Evolutionary conservation across 2,888 invertebrate genomes (phyloP).

Genomic region (Hydropsyche betteni): DNA sequence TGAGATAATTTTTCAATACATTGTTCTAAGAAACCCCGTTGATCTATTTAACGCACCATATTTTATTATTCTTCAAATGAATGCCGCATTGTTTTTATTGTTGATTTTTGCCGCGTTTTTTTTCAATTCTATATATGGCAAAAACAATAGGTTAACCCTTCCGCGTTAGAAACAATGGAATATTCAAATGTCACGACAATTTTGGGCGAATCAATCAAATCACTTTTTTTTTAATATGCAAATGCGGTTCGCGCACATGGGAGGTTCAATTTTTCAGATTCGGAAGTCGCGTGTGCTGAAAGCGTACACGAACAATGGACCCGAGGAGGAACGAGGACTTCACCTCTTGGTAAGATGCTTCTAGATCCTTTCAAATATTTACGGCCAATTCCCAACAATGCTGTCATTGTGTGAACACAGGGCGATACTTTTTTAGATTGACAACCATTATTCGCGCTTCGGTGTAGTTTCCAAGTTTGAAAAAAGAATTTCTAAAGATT

Average conservation of each 20-base stretch:
- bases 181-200: conserved; percentile 24
- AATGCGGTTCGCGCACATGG: too few species aligned
- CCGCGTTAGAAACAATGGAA: neutral
- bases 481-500: too few species aligned
- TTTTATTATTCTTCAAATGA: neutral
- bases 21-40: conserved; percentile 11
- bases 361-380: conserved; percentile 29
- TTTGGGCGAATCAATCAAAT: neutral
- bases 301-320: conserved; percentile 21
- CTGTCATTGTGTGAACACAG: conserved; percentile 20
- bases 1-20: conserved; percentile 2
- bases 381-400: conserved; percentile 28
- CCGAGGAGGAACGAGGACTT: neutral
- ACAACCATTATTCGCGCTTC: conserved; percentile 21
- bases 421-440: conserved; percentile 29
- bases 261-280: conserved; percentile 25
- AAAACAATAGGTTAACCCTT: conserved; percentile 6
- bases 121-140: neutral
- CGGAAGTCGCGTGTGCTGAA: conserved; percentile 4
- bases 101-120: neutral
- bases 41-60: conserved; percentile 23
- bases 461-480: neutral
- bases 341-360: neutral
- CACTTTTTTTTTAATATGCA: too few species aligned
- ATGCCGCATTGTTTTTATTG: too few species aligned